A percentile compares a stretch with the other conserved stretches of the same genome.
Evolutionary conservation across 2,113 vertebrate species (phyloP).

Genomic region (Myiozetetes cayanensis): DNA sequence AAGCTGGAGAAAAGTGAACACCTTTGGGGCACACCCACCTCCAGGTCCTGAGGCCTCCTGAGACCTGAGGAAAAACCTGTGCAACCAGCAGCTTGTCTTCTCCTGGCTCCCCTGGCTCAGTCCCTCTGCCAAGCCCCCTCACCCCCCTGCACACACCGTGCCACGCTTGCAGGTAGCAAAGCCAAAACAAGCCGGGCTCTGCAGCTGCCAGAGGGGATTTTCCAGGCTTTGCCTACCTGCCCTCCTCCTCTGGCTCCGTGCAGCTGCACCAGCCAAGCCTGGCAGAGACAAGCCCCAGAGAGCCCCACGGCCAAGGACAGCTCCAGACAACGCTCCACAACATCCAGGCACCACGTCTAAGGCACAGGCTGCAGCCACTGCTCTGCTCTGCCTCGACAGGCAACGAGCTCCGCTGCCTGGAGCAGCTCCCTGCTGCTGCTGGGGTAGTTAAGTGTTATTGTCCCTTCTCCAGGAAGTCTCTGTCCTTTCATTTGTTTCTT

Average conservation of each 20-base stretch:
- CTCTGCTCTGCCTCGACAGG: background rate
- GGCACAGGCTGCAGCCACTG: accelerated
- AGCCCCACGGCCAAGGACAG: background rate
- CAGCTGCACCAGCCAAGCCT: background rate
- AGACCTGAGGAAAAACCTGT: background rate
- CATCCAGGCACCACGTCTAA: background rate
- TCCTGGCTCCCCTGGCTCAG: background rate
- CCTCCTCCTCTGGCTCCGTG: background rate
- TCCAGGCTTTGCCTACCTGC: background rate
- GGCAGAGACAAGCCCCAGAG: background rate
- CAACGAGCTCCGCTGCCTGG: background rate
- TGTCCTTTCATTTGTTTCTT: background rate
- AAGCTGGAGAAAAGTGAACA: background rate
- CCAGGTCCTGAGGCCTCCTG: background rate
- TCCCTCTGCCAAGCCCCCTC: background rate
- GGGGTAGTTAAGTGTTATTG: background rate
- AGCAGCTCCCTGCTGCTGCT: background rate
- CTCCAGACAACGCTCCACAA: background rate
- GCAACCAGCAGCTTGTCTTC: background rate
- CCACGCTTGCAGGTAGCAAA: background rate
- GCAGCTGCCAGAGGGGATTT: background rate
- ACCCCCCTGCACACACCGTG: background rate
- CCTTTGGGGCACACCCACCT: background rate
- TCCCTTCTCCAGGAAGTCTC: background rate
- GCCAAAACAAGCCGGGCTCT: background rate